These are phyloP conservation scores for Adelphocoris suturalis DNA, from an alignment of 2,888 invertebrate genomes.

Conservation along the genomic window DNA sequence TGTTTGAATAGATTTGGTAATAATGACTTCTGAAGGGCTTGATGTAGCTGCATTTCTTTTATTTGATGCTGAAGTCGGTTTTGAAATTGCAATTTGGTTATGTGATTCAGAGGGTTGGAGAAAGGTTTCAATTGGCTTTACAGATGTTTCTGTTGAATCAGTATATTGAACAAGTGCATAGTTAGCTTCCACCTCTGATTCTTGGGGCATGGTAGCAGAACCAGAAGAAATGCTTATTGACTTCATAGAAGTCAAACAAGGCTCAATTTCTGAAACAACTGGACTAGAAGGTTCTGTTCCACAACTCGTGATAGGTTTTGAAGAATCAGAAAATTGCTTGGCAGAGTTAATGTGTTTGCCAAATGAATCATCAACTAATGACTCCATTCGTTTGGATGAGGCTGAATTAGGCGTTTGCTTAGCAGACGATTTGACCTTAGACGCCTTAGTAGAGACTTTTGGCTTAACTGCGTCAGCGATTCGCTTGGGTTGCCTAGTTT, in stretches of 20 bases:
- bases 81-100: neutral
- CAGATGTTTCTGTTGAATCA: neutral
- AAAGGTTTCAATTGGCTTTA: neutral
- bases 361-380: neutral
- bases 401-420: neutral
- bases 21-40: neutral
- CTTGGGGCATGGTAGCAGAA: neutral
- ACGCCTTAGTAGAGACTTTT: neutral
- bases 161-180: neutral
- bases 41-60: neutral
- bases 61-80: neutral
- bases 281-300: neutral
- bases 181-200: neutral
- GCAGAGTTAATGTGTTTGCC: neutral
- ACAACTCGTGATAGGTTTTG: neutral
- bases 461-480: conserved; percentile 61
- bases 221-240: neutral
- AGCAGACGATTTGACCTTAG: neutral
- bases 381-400: neutral
- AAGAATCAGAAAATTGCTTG: neutral
- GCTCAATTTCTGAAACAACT: neutral
- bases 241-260: neutral
- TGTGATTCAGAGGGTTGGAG: neutral
- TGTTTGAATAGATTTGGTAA: too few species aligned
- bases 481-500: conserved; percentile 53